Evolutionary conservation across 2,888 invertebrate species (phyloP).

Genomic region (Platycheirus albimanus): DNA sequence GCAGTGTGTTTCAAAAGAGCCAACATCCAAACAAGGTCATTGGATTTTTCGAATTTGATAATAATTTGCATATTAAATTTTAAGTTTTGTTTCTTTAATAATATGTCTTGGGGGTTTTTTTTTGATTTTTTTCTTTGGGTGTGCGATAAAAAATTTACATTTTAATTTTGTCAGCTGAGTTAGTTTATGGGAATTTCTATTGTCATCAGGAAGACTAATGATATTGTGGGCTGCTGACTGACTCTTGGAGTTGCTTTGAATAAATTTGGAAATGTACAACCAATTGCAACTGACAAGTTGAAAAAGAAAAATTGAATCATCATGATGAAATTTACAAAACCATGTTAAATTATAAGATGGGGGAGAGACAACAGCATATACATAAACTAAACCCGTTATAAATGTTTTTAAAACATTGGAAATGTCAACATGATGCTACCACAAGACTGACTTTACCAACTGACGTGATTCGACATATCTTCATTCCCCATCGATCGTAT

Average conservation of each 20-base stretch:
- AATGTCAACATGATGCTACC: too few species aligned
- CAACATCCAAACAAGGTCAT: conserved; percentile 51
- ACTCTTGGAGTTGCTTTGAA: not conserved
- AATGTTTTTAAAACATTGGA: conserved; percentile 34
- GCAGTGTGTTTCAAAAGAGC: conserved; percentile 34
- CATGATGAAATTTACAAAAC: conserved; percentile 39
- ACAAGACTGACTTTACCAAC: too few species aligned
- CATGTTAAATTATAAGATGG: not conserved
- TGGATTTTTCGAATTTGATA: conserved; percentile 49
- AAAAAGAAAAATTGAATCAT: conserved; percentile 24
- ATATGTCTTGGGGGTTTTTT: too few species aligned
- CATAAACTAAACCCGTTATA: conserved; percentile 35
- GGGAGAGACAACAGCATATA: not conserved
- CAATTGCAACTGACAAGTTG: conserved; percentile 22
- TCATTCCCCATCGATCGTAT: conserved; percentile 22
- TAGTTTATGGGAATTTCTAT: conserved; percentile 47
- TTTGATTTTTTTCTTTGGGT: not conserved
- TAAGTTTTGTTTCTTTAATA: conserved; percentile 11
- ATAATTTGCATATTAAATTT: conserved; percentile 67
- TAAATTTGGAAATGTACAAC: not conserved
- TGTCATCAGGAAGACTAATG: conserved; percentile 64
- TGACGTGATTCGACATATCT: conserved; percentile 22
- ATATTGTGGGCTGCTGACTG: conserved; percentile 31
- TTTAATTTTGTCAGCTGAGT: conserved; percentile 27
- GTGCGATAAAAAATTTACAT: conserved; percentile 28